Evolutionary conservation across 2,888 invertebrate species (phyloP), one percentile per base, ranked within the genome.

Genomic region (Sarcophaga subvicina): DNA sequence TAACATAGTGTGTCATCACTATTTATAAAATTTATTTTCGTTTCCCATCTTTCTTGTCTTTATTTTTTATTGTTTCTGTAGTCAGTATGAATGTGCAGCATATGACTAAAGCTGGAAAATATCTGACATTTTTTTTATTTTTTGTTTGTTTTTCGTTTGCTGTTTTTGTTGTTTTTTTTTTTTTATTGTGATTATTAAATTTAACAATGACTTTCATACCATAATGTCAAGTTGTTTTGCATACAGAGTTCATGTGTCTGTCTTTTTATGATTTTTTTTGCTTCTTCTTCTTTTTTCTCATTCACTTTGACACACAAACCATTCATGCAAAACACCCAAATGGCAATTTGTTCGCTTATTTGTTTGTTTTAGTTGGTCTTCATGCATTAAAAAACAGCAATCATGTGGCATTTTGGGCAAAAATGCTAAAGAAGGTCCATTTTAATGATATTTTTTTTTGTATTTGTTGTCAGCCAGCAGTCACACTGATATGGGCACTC

Each of bases 121-220:
- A 25, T 75, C 14, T 60, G 20, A 64, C 10, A 54, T 37, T 67
- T 20, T 6, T 63, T 63, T 2, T 17, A 3, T 47, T 69, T 12
- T 11, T 69, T 6, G 14, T 27, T 69, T 17, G 37, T 37, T 37
- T 6, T 37, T 37, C 2, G 1, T 37, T 37, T 37, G 8, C 8
- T 37, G 37, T 37, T 37, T 37, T 20, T 64, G 4, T 47, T 47
- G 63, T 75, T 22, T 0, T 20, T 22, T 22, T 0, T 20, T 22
- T 14, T 22, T 59, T 54, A 54, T 54, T 62, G 59, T 27, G 47
- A 71, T 72, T 70, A 62, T 70, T 60, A 71, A 72, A 87, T 63
- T 79, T 81, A 71, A 76, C 86, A 87, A 81, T 87, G 84, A 84
- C 86, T 84, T 87, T 84, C 75, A 71, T 81, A 81, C 79, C 75